Conservation (phyloP, 2,888 invertebrate genomes). For the Athalia cordata region DNA sequence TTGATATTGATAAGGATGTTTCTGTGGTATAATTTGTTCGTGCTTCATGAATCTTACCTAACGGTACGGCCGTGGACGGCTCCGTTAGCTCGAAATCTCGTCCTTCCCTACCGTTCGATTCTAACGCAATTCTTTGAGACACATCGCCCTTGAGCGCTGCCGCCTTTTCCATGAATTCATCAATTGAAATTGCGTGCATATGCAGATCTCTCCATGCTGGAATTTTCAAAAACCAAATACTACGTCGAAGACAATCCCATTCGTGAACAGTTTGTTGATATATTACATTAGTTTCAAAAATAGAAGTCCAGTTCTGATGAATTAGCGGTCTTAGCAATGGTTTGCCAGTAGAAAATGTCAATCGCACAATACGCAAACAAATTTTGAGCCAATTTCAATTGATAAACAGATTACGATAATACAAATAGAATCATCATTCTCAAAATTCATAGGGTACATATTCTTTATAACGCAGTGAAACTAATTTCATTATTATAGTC, state of each 20-base stretch:
- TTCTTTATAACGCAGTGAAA: no score
- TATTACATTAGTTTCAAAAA: constrained; percentile 29
- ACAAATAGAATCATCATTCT: no score
- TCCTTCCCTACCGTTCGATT: constrained; percentile 4
- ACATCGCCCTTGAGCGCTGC: constrained; percentile 42
- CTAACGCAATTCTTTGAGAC: no score
- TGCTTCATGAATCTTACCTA: constrained; percentile 24
- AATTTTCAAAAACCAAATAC: neutral
- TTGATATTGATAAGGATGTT: no score
- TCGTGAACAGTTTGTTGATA: neutral
- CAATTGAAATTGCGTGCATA: constrained; percentile 19
- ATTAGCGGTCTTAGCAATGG: no score
- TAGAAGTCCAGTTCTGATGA: neutral
- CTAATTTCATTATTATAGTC: no score
- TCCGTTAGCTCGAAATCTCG: constrained; percentile 27
- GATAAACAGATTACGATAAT: no score
- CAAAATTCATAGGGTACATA: no score
- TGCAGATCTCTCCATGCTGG: constrained; percentile 46
- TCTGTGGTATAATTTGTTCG: no score
- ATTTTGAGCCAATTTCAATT: no score
- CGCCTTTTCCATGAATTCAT: constrained; percentile 44
- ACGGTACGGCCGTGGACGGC: constrained; percentile 27
- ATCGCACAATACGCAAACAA: no score
- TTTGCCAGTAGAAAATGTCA: no score
- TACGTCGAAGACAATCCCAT: neutral